These are phyloP conservation scores for Merodon equestris DNA, from an alignment of 2,888 invertebrate species.

Conservation along the genomic window DNA sequence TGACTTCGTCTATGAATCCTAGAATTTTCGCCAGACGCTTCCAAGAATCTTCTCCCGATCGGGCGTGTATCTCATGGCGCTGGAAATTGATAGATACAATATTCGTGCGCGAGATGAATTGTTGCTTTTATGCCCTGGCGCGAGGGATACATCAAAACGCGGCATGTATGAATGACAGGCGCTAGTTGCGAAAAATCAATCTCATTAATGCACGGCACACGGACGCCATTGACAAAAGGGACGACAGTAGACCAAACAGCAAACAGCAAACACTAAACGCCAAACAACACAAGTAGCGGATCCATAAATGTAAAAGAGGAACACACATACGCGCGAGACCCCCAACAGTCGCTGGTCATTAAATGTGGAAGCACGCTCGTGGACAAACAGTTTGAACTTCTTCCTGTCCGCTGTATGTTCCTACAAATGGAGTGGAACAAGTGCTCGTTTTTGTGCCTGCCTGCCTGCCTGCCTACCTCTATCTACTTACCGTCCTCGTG, in stretches of 20 bases:
- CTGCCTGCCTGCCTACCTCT: too few species aligned
- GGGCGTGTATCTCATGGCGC: slow-evolving; percentile 6
- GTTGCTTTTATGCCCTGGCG: slow-evolving; percentile 1
- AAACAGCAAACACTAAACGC: too few species aligned
- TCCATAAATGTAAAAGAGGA: slow-evolving; percentile 11
- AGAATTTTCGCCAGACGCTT: slow-evolving; percentile 31
- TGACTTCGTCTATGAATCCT: slow-evolving; percentile 39
- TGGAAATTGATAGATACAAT: slow-evolving; percentile 50
- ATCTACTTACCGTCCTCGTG: slow-evolving; percentile 32
- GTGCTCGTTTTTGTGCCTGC: slow-evolving; percentile 46
- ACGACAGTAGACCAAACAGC: slow-evolving; percentile 20
- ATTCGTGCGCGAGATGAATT: slow-evolving; percentile 37
- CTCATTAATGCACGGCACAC: slow-evolving; percentile 54
- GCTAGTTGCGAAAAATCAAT: slow-evolving; percentile 38
- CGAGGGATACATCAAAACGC: slow-evolving; percentile 1
- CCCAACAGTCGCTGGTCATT: not conserved
- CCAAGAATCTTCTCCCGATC: slow-evolving; percentile 31
- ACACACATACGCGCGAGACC: too few species aligned
- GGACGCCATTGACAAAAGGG: slow-evolving; percentile 12
- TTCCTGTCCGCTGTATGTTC: slow-evolving; percentile 58
- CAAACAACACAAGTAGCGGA: slow-evolving; percentile 40
- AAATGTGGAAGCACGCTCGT: slow-evolving; percentile 60
- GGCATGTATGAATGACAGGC: not conserved
- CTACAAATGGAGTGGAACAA: slow-evolving; percentile 43
- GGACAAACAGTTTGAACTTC: slow-evolving; percentile 45